Base-by-base conservation (phyloP, 2,888 invertebrate genomes). In the Zhuqinia jingwanae region DNA sequence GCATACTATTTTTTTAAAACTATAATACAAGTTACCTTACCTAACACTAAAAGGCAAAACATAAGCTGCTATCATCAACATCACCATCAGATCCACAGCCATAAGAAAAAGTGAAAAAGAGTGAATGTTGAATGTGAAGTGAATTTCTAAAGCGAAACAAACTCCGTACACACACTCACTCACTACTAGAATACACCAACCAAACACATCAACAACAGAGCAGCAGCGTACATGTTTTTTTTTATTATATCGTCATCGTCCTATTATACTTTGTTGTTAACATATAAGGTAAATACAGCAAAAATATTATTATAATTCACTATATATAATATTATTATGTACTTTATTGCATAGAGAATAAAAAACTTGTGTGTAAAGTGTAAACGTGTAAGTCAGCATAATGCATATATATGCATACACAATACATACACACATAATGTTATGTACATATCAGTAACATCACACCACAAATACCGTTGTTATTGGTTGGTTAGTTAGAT, bases 61-160 rank as follows among this genome's bases (percentile, higher is more conserved):
- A 70, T 27, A 42, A 8, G n/a, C 47, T 25, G 36, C 53, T 68
- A 80, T 53, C 47, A 50, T 75, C 75, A 50, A 27, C 75, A 75
- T 17, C 15, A 53, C 15, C 65, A 65, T 15, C 65, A n/a, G n/a
- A 10, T 20, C 27, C 58, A 58, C 25, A 22, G 53, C n/a, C 56
- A 80, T 80, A 68, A 68, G 70, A 80, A 68, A 80, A 78, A 76
- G 60, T 77, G 79, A 56, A 70, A 56, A 73, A 75, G 75, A 75
- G 73, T 75, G 42, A 60, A 60, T 60, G 60, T 58, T 75, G 82
- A 75, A 75, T 63, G 76, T 83, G 75, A 60, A 68, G 76, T 83
- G 75, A 60, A 68, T 60, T 63, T 70, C 42, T 82, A 60, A 70
- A 73, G 56, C 42, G 45, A 70, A 58, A 56, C 75, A 75, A 36